Evolutionary conservation across 2,113 vertebrate species (phyloP).

Genomic region (Heterotis niloticus): DNA sequence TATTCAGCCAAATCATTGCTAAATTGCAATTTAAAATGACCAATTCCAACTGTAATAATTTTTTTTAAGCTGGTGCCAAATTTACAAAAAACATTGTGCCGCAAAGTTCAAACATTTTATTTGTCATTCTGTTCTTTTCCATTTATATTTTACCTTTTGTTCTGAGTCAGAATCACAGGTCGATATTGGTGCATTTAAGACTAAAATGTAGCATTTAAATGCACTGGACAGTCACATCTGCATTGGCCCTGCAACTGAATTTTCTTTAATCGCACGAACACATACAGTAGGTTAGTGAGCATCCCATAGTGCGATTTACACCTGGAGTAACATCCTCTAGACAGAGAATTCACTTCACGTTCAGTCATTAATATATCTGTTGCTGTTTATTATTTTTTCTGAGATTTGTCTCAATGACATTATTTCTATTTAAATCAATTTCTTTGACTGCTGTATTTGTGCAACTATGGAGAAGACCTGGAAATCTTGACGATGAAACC

Average conservation of each 20-base stretch:
- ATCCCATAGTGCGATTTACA: not conserved
- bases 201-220: constrained; percentile 27
- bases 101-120: constrained; percentile 45
- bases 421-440: constrained; percentile 20
- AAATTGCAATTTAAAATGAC: not conserved
- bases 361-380: constrained; percentile 8
- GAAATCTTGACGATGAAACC: constrained; percentile 53
- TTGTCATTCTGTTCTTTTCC: constrained; percentile 35
- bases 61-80: not conserved
- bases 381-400: constrained; percentile 1
- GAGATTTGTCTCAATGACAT: constrained; percentile 30
- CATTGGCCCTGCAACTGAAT: not conserved
- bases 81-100: constrained; percentile 31
- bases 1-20: not conserved
- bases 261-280: not conserved
- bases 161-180: constrained; percentile 25
- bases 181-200: constrained; percentile 21
- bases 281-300: constrained; percentile 6
- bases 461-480: constrained; percentile 53
- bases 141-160: constrained; percentile 34
- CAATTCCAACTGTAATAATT: constrained; percentile 1
- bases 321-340: not conserved
- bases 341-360: not conserved
- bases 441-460: constrained; percentile 51
- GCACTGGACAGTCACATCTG: not conserved